Evolutionary conservation across 30 jellyfish, hydroid and myxozoan genomes (phyloP), one percentile per base, ranked within the genome.

Genomic region (Aurelia aurita): DNA sequence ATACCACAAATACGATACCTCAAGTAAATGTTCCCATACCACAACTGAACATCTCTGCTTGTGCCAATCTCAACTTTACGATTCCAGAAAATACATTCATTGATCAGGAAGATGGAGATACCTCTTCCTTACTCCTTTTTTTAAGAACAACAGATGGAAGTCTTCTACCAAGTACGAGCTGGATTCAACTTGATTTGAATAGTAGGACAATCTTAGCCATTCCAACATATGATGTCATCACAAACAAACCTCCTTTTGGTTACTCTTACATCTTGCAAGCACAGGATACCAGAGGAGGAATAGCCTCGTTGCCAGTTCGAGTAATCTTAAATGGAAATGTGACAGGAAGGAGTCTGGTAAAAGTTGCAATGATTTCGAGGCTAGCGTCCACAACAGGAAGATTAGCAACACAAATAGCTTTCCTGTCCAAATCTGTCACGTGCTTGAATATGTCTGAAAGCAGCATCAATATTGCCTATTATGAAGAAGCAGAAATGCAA

Each of bases 131-230:
- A 66, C 23, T 57, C 19, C 78, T 82, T 10, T 82, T 26, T n/a
- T 26, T 82, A 51, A 54, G 55, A 67, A 46, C 84, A 25, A 27
- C 23, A 2, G 73, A 61, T 43, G 95, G 95, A 3, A 20, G 27
- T 12, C 23, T 54, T 32, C 80, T 86, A 39, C 26, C 13, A 26
- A 11, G 27, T 5, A 11, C 91, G 31, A 86, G 97, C 26, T 92
- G 98, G 98, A 39, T 92, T 67, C 98, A 92, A 61, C 76, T 85
- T 11, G 93, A 92, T 73, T n/a, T 47, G 26, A 26, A n/a, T 2
- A 51, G 57, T 3, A 74, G 32, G 63, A 67, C 77, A 7, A 80
- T 92, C 12, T 86, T 55, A 51, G 98, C 94, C 18, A 71, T 87
- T 62, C 96, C 97, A 65, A 63, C 97, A 11, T 87, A 75, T 28